These are phyloP conservation scores for Chaetoderma sp. DNA, from an alignment of 2,888 invertebrate genomes.

Conservation along the genomic window DNA sequence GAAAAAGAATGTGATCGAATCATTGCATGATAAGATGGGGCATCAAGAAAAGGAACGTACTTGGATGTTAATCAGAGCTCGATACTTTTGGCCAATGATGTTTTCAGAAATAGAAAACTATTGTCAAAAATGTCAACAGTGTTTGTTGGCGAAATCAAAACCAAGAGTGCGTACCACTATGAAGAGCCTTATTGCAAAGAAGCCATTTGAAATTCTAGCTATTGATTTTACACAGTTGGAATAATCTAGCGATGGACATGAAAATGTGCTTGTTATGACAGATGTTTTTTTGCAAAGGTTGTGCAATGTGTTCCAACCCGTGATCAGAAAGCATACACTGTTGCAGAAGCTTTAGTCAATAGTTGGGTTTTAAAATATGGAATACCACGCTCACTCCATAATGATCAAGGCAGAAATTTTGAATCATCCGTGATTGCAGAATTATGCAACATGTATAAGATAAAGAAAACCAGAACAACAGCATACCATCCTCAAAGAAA, in stretches of 20 bases:
- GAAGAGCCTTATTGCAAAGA: not conserved
- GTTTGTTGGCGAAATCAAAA: not conserved
- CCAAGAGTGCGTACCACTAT: not conserved
- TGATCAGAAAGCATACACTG: slow-evolving; percentile 35
- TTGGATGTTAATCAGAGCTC: not conserved
- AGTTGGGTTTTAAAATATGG: slow-evolving; percentile 39
- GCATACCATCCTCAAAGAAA: slow-evolving; percentile 41
- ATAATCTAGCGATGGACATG: not conserved
- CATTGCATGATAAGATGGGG: not conserved
- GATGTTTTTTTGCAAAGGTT: slow-evolving; percentile 38
- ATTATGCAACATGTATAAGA: slow-evolving; percentile 32
- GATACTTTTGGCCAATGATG: not conserved
- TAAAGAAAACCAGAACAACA: slow-evolving; percentile 35
- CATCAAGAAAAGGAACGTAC: not conserved
- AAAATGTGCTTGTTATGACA: not conserved
- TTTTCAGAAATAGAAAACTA: not conserved
- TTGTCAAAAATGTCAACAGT: not conserved
- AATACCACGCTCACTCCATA: slow-evolving; percentile 36
- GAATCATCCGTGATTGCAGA: slow-evolving; percentile 31
- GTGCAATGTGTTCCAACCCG: slow-evolving; percentile 36
- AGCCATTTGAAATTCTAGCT: not conserved
- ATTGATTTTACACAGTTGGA: not conserved
- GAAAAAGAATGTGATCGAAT: not conserved
- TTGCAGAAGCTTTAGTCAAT: slow-evolving; percentile 33
- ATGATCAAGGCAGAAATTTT: slow-evolving; percentile 38